A percentile compares a stretch with the other conserved stretches of the same genome.
Conservation (phyloP, 2,797 vertebrate species). For the Acomys russatus region DNA sequence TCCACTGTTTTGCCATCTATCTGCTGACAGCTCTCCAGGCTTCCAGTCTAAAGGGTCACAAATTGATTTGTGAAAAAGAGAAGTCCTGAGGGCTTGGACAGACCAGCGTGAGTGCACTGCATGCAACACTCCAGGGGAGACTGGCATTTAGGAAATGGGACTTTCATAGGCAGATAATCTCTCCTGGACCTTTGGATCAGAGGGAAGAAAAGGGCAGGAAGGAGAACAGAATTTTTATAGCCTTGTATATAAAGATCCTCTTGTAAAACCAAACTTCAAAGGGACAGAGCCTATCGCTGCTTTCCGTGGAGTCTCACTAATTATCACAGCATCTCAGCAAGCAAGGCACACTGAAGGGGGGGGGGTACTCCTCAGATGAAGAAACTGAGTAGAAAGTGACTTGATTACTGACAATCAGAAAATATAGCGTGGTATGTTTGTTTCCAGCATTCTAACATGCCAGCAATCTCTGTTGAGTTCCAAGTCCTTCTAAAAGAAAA, state of each 20-base stretch:
- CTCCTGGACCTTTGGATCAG: conserved; percentile 68
- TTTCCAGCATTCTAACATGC: neutral
- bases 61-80: neutral
- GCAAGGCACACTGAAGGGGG: neutral
- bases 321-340: conserved; percentile 66
- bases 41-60: neutral
- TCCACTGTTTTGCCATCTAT: neutral
- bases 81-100: neutral
- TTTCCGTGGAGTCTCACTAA: conserved; percentile 69
- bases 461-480: neutral
- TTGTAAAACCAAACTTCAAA: conserved; percentile 81
- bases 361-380: conserved; percentile 40
- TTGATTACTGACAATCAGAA: conserved; percentile 24
- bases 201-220: conserved; percentile 73
- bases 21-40: neutral
- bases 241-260: conserved; percentile 74
- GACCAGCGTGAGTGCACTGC: neutral
- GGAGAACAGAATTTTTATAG: conserved; percentile 78
- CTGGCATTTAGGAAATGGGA: conserved; percentile 61
- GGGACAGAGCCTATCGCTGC: conserved; percentile 59
- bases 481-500: neutral
- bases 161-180: conserved; percentile 63
- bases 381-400: conserved; percentile 48
- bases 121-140: neutral
- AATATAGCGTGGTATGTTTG: neutral